Evolutionary conservation across 2,113 vertebrate genomes (phyloP).

Genomic region (Pachypanchax playfairii): DNA sequence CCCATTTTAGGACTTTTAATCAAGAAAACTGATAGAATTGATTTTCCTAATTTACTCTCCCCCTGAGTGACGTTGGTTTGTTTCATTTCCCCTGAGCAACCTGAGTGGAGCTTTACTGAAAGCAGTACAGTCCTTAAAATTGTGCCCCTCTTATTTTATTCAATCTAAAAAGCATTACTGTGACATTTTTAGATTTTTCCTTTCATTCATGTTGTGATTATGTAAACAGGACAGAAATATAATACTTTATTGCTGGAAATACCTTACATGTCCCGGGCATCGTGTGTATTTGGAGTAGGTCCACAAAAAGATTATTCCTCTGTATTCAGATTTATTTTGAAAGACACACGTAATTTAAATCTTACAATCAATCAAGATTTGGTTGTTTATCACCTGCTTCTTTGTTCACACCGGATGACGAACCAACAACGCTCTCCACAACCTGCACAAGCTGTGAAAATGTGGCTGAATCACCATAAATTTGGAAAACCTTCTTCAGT

Average conservation of each 20-base stretch:
- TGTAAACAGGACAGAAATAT: background rate
- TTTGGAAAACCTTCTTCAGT: no score
- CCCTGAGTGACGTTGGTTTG: background rate
- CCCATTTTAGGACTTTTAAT: background rate
- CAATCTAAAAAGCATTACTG: no score
- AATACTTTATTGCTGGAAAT: background rate
- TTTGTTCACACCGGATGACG: no score
- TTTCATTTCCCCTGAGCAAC: slow-evolving; percentile 15
- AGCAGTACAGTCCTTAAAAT: background rate
- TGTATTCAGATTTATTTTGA: background rate
- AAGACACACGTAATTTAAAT: slow-evolving; percentile 1
- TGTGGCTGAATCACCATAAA: no score
- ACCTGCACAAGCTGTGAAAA: no score
- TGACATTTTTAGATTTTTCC: background rate
- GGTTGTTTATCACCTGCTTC: background rate
- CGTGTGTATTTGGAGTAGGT: background rate
- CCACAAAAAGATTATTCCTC: background rate
- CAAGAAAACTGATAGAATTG: slow-evolving; percentile 5
- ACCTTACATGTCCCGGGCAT: background rate
- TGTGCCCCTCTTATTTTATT: no score
- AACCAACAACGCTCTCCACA: no score
- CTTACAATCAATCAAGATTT: background rate
- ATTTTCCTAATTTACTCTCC: background rate
- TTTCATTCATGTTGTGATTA: background rate
- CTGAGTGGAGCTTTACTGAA: slow-evolving; percentile 15